Evolutionary conservation across 2,113 vertebrate species (phyloP).

Genomic region (Hippocampus zosterae): DNA sequence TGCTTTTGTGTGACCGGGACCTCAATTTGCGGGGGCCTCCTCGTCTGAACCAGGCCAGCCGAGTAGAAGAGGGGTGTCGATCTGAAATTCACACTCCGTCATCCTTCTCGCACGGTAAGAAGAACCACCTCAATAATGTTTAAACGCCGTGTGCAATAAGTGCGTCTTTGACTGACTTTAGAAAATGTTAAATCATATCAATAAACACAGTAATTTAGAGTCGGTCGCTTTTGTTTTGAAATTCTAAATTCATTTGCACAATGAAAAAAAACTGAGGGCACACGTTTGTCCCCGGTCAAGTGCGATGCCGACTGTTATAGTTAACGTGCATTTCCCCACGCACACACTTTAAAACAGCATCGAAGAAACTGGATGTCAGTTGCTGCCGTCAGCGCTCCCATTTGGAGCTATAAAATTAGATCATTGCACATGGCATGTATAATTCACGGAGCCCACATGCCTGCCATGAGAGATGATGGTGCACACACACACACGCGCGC

Average conservation of each 20-base stretch:
- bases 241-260: not conserved
- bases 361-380: constrained; percentile 51
- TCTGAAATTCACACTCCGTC: constrained; percentile 45
- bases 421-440: constrained; percentile 74
- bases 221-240: not conserved
- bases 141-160: not conserved
- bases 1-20: constrained; percentile 62
- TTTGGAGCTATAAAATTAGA: constrained; percentile 70
- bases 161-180: not conserved
- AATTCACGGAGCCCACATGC: constrained; percentile 65
- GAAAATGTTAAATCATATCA: not conserved
- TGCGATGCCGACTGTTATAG: not conserved
- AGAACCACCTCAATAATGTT: constrained; percentile 3
- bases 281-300: not conserved
- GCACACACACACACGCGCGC: constrained; percentile 30
- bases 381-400: constrained; percentile 56
- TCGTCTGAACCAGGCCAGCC: constrained; percentile 40
- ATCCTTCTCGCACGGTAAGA: constrained; percentile 48
- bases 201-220: not conserved
- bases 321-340: constrained; percentile 14
- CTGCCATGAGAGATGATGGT: constrained; percentile 65
- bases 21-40: constrained; percentile 63
- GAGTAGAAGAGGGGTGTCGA: constrained; percentile 30
- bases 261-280: not conserved
- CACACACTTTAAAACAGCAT: constrained; percentile 43